Conservation (phyloP, 1,140 invertebrate species). For the Drosophila pectinifera region DNA sequence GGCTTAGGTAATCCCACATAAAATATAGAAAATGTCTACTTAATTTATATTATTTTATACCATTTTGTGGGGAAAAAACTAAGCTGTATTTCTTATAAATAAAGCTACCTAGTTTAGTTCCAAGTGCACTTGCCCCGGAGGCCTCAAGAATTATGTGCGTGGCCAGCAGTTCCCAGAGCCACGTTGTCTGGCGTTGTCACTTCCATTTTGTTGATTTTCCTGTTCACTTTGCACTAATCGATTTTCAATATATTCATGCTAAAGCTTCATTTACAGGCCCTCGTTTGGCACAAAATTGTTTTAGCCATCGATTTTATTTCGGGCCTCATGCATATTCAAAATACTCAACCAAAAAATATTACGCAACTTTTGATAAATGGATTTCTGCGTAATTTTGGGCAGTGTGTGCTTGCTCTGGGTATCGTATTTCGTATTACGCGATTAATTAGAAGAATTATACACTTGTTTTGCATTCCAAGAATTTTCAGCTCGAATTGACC, state of each 20-base stretch:
- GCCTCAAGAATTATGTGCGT: slow-evolving; percentile 60
- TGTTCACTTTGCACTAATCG: slow-evolving; percentile 65
- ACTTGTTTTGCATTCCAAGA: slow-evolving; percentile 33
- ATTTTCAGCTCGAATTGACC: slow-evolving; percentile 30
- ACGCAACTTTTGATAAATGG: slow-evolving; percentile 33
- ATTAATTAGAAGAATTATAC: slow-evolving; percentile 36
- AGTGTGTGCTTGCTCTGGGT: not conserved
- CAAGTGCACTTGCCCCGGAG: slow-evolving; percentile 9
- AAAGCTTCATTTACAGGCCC: slow-evolving; percentile 32
- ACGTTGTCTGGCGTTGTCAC: slow-evolving; percentile 44
- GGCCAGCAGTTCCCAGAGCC: slow-evolving; percentile 18
- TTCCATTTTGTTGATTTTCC: slow-evolving; percentile 49
- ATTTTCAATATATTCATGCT: slow-evolving; percentile 56
- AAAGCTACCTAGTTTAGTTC: not conserved
- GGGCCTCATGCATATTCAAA: slow-evolving; percentile 33
- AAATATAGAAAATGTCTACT: not conserved
- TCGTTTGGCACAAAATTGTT: slow-evolving; percentile 12
- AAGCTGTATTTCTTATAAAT: not conserved
- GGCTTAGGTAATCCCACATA: no score
- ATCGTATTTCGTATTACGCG: slow-evolving; percentile 4
- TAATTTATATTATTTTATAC: no score
- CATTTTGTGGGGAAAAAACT: no score
- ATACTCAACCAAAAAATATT: slow-evolving; percentile 17
- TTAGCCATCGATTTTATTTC: no score
- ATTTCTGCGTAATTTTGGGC: slow-evolving; percentile 4